phyloP scores from a whole-genome alignment of 2,797 vertebrate species.

The Octomys mimax region DNA sequence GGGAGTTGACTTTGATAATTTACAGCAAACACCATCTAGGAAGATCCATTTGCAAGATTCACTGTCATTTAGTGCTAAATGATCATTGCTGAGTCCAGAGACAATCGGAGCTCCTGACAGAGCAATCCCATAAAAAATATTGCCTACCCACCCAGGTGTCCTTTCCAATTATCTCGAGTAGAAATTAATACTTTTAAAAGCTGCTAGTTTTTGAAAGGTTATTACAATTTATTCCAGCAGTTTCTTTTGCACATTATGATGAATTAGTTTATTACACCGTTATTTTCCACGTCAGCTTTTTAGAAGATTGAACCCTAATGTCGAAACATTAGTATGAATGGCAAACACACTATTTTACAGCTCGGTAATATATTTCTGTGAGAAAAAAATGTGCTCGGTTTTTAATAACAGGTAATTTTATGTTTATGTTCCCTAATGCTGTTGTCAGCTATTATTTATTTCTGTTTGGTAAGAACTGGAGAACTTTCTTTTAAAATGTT shows the following conservation, averaged over 20 bases:
- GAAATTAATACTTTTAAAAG: conserved; percentile 96
- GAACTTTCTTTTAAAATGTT: conserved; percentile 83
- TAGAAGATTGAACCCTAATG: conserved; percentile 90
- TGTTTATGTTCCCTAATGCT: conserved; percentile 86
- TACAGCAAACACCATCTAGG: conserved; percentile 93
- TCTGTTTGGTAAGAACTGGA: conserved; percentile 69
- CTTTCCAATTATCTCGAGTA: conserved; percentile 95
- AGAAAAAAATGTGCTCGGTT: conserved; percentile 85
- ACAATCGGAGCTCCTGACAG: conserved; percentile 94
- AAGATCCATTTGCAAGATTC: conserved; percentile 95
- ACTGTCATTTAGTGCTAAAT: conserved; percentile 93
- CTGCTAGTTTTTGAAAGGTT: conserved; percentile 94
- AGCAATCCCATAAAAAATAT: conserved; percentile 94
- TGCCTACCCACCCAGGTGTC: conserved; percentile 91
- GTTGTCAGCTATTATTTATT: conserved; percentile 87
- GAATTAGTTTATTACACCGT: conserved; percentile 90
- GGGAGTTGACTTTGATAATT: conserved; percentile 91
- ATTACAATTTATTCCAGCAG: conserved; percentile 93
- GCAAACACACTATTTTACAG: conserved; percentile 90
- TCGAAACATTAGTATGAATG: conserved; percentile 89
- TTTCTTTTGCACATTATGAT: conserved; percentile 92
- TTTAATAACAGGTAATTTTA: conserved; percentile 91
- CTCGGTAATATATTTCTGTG: conserved; percentile 86
- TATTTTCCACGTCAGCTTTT: conserved; percentile 92
- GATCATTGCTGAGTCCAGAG: conserved; percentile 92